Percentiles rank a stretch among this genome's conserved stretches.
phyloP scores from a whole-genome alignment of 2,888 invertebrate genomes.

The Volucella bombylans region DNA sequence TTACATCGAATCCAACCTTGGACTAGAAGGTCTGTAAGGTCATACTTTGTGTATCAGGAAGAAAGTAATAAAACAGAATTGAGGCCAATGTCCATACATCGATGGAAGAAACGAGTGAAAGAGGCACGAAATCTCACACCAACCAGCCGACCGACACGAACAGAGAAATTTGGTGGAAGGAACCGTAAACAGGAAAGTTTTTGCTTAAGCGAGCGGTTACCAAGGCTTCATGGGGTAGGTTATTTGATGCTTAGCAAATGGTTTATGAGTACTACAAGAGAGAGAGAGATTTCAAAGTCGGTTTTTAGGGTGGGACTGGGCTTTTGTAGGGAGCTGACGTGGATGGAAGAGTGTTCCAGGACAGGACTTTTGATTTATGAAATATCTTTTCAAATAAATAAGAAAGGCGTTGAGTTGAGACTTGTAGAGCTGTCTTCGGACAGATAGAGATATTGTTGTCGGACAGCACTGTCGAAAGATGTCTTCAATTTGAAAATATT shows the following conservation, averaged over 20 bases:
- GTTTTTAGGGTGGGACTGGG: neutral
- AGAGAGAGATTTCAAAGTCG: neutral
- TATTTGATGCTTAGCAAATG: conserved; percentile 9
- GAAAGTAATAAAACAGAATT: conserved; percentile 23
- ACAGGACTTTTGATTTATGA: too few relatives aligned
- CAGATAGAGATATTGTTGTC: too few relatives aligned
- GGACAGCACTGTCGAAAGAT: too few relatives aligned
- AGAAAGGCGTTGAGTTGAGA: too few relatives aligned
- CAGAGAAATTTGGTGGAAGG: conserved; percentile 1
- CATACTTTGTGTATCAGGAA: conserved; percentile 26
- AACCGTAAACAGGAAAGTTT: conserved; percentile 30
- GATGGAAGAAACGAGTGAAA: conserved; percentile 14
- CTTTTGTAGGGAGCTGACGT: neutral
- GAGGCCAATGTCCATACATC: conserved; percentile 51
- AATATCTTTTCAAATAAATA: too few relatives aligned
- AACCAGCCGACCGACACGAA: neutral
- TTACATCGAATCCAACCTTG: conserved; percentile 8
- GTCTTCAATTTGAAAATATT: too few relatives aligned
- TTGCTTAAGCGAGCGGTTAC: conserved; percentile 23
- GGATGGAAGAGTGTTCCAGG: too few relatives aligned
- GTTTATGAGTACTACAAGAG: conserved; percentile 24
- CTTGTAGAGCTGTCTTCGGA: too few relatives aligned
- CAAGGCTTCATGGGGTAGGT: conserved; percentile 21
- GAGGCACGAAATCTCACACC: conserved; percentile 37
- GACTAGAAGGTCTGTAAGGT: neutral